Evolutionary conservation across 1,140 invertebrate species (phyloP), one percentile per base, ranked within the genome.

Genomic region (Drosophila bocki): DNA sequence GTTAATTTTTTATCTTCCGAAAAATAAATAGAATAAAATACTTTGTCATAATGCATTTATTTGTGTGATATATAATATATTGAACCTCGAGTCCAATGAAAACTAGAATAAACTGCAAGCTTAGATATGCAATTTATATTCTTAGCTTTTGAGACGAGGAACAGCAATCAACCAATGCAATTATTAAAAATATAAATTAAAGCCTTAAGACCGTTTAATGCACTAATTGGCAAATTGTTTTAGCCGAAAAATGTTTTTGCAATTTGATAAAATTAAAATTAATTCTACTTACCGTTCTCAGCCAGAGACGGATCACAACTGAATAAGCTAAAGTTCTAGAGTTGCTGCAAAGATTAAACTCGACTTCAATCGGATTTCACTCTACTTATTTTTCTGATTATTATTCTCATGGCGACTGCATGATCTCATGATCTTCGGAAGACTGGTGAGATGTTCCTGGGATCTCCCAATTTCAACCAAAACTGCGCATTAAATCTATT

Each of bases 381-480:
- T 29, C 15, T 53, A 33, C 19, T 63, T 9, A 4, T 37, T 45
- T n/a, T 35, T 9, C 17, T 13, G 5, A 29, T 48, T 53, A 13
- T 12, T 17, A 19, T 9, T 11, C 13, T 7, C 17, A n/a, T 19
- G 11, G 19, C 11, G 12, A 48, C 26, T 39, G 26, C 3, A 8
- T 65, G 35, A 50, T 32, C 32, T 65, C 19, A 68, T 64, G 26
- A 19, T 50, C 13, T 15, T 3, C 7, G 9, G 13, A n/a, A 13
- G 6, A 26, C 44, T 32, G 12, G 7, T 2, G 47, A 19, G 3
- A 35, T 44, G 1, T 29, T 26, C 7, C 1, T 26, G 65, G 47
- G 65, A 44, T 35, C 8, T 33, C 65, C 65, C 65, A 37, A 12
- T 51, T 35, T 67, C 13, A 19, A 33, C n/a, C 11, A 15, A 3